A percentile compares a stretch with the other conserved stretches of the same genome.
These are phyloP conservation scores for Apis laboriosa DNA, from an alignment of 1,140 invertebrate species.

Conservation along the genomic window DNA sequence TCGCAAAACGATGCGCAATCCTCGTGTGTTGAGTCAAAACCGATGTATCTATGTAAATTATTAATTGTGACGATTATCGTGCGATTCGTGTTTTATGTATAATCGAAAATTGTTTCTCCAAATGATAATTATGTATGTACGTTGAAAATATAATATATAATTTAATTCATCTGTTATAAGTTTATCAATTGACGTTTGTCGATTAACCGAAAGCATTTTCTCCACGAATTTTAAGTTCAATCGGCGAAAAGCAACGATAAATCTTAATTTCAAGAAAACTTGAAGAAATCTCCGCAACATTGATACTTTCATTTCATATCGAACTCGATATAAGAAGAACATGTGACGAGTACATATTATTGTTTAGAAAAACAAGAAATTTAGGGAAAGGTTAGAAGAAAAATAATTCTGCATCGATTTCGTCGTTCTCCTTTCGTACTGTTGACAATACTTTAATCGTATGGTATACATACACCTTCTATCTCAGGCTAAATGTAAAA, in stretches of 20 bases:
- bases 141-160: too few species aligned
- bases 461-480: background rate
- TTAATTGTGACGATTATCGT: background rate
- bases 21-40: background rate
- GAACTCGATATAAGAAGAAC: too few species aligned
- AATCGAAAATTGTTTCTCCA: constrained; percentile 11
- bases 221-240: too few species aligned
- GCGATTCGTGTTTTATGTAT: background rate
- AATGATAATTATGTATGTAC: background rate
- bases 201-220: too few species aligned
- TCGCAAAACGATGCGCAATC: constrained; percentile 3
- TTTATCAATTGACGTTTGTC: too few species aligned
- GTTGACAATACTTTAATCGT: constrained; percentile 30
- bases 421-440: constrained; percentile 30
- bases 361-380: background rate
- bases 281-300: too few species aligned
- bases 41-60: constrained; percentile 12
- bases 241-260: too few species aligned
- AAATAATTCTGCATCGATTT: constrained; percentile 4
- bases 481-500: constrained; percentile 12
- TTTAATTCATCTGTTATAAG: too few species aligned
- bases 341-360: background rate
- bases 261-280: too few species aligned
- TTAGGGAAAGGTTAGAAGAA: background rate
- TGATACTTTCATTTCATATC: too few species aligned